Conservation (phyloP, 2,888 invertebrate genomes). For the Heliconius ethilla region DNA sequence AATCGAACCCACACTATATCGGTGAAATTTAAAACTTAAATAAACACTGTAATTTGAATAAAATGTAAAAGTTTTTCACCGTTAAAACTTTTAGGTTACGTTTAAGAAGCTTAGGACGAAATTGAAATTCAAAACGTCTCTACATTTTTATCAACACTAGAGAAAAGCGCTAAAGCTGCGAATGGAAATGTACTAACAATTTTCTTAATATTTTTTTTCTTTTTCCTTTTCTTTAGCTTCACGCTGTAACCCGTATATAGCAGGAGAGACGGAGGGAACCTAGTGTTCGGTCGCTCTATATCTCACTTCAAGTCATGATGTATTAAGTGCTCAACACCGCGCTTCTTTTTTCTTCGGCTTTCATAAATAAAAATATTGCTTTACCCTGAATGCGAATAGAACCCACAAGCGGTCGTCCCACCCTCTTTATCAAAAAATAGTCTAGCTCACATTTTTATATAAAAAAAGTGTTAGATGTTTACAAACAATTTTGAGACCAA, state of each 20-base stretch:
- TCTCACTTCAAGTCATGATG: too few relatives aligned
- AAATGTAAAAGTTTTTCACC: slow-evolving; percentile 1
- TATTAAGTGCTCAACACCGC: too few relatives aligned
- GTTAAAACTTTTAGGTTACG: slow-evolving; percentile 15
- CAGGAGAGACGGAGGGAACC: background rate
- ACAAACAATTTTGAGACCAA: too few relatives aligned
- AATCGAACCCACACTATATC: too few relatives aligned
- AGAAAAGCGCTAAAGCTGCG: background rate
- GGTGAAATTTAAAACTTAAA: background rate
- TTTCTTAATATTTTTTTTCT: background rate
- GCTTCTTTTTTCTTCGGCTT: too few relatives aligned
- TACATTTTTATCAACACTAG: slow-evolving; percentile 22
- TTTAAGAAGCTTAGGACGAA: slow-evolving; percentile 21
- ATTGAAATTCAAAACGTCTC: slow-evolving; percentile 22
- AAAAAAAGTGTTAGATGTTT: too few relatives aligned
- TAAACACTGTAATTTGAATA: background rate
- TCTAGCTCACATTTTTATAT: too few relatives aligned
- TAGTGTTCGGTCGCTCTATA: background rate
- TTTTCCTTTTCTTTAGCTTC: background rate
- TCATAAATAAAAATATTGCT: too few relatives aligned
- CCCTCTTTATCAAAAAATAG: too few relatives aligned
- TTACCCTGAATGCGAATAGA: too few relatives aligned
- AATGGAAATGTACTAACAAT: slow-evolving; percentile 2
- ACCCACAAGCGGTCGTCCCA: too few relatives aligned
- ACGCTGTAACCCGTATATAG: background rate